A percentile compares a stretch with the other conserved stretches of the same genome.
Evolutionary conservation across 2,888 invertebrate genomes (phyloP).

Genomic region (Lasioglossum calceatum): DNA sequence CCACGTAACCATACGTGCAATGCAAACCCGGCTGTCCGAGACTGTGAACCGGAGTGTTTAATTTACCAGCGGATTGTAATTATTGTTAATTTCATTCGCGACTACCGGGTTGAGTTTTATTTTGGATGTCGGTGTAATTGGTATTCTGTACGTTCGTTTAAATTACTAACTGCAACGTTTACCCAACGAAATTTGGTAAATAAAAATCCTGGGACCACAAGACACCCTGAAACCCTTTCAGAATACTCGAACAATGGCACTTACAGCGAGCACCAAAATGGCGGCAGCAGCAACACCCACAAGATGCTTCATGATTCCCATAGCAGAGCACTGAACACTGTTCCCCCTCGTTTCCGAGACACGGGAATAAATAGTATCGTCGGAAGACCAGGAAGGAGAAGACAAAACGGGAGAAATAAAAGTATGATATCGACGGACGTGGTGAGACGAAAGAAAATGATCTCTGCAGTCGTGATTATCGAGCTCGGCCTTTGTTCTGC

Average conservation of each 20-base stretch:
- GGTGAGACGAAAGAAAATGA: constrained; percentile 15
- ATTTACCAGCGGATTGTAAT: not conserved
- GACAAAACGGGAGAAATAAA: not conserved
- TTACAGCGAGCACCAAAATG: constrained; percentile 37
- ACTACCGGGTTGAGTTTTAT: not conserved
- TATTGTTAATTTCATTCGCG: not conserved
- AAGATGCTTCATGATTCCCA: constrained; percentile 35
- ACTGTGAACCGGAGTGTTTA: not conserved
- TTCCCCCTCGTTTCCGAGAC: not conserved
- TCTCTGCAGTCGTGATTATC: constrained; percentile 13
- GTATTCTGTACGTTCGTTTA: not conserved
- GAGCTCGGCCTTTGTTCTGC: constrained; percentile 12
- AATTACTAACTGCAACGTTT: not conserved
- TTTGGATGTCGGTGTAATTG: not conserved
- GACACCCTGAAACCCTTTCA: not conserved
- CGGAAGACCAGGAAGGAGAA: not conserved
- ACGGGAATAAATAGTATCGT: constrained; percentile 35
- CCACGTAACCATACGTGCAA: not conserved
- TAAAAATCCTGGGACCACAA: not conserved
- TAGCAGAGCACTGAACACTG: constrained; percentile 23
- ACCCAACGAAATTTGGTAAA: too few species aligned
- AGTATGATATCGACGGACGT: not conserved
- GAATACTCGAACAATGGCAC: not conserved
- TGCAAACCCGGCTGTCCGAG: not conserved
- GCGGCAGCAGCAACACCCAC: not conserved